phyloP scores from a whole-genome alignment of 2,797 vertebrate species.

The Tarsius wallacei region DNA sequence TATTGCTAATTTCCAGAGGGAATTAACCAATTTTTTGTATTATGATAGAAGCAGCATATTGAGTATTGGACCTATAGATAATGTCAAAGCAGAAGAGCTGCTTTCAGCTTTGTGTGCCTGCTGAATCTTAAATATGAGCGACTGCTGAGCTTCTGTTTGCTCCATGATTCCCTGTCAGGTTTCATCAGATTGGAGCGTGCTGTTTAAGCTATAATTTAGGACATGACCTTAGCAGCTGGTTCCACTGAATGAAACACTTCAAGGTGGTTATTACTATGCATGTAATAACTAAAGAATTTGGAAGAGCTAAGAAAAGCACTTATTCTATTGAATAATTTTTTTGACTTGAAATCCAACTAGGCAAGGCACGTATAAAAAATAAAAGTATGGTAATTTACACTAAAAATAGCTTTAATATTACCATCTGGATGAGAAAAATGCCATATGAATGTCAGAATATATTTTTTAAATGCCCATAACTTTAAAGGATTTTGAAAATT shows the following conservation, averaged over 20 bases:
- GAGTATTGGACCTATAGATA: constrained; percentile 94
- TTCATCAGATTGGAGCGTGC: constrained; percentile 85
- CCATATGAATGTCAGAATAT: constrained; percentile 56
- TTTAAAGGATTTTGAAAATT: constrained; percentile 31
- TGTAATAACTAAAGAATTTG: constrained; percentile 79
- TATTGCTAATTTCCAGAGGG: constrained; percentile 94
- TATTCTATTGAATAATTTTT: constrained; percentile 74
- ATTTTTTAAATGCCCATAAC: constrained; percentile 32
- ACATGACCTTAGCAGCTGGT: constrained; percentile 83
- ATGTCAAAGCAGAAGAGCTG: constrained; percentile 90
- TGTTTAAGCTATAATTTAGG: constrained; percentile 78
- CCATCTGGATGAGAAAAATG: constrained; percentile 76
- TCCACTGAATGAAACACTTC: constrained; percentile 81
- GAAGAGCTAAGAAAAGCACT: constrained; percentile 74
- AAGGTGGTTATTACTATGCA: constrained; percentile 85
- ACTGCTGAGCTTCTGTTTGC: constrained; percentile 85
- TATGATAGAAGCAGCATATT: constrained; percentile 97
- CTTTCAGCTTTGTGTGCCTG: constrained; percentile 86
- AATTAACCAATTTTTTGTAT: constrained; percentile 96
- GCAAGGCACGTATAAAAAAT: constrained; percentile 74
- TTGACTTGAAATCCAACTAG: constrained; percentile 77
- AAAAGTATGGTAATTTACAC: constrained; percentile 77
- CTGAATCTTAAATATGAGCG: constrained; percentile 91
- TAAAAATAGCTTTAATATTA: constrained; percentile 82
- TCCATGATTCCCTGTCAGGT: constrained; percentile 86